Evolutionary conservation across 2,797 vertebrate species (phyloP), one percentile per base, ranked within the genome.

Genomic region (Rhinichthys osculus): DNA sequence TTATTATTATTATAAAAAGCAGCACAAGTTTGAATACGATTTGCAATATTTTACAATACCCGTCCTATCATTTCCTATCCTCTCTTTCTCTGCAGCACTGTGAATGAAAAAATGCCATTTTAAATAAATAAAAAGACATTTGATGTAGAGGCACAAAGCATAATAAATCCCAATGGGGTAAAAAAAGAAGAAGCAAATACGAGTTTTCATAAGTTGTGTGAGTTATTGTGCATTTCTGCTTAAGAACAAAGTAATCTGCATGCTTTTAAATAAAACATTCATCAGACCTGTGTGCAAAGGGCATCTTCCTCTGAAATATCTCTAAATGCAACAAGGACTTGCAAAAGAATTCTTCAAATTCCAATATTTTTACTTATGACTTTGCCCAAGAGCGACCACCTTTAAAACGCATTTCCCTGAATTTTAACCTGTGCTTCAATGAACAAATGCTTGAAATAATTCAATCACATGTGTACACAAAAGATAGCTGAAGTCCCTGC

Each of bases 121-220:
- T 38, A 27, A 82, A 82, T 67, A 67, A 62, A 78, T 82, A 82
- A 38, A 82, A n/a, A 83, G 23, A 13, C 44, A 73, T 73, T 57
- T 73, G 70, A 82, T 62, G 57, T 13, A 64, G 70, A 64, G 13
- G 3, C 19, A 66, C 40, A 74, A 64, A 74, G 13, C 54, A 64
- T n/a, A 64, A 83, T 50, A 66, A 30, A 64, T 47, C 4, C 0
- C 8, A 35, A 74, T 17, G 27, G 21, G 27, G 40, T 47, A 50
- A 35, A 7, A 30, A 73, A 73, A 35, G 17, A 7, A 30, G 71
- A 73, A 44, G n/a, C 27, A 33, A 82, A 73, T 16, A 64, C 14
- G 0, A 72, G 67, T 52, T 82, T 72, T 21, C 38, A 30, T 57
- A 62, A 47, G 40, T 19, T 64, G 4, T 59, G 50, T 11, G 10